Base-by-base conservation (phyloP, 2,888 invertebrate species). In the Drosophila paucipuncta region DNA sequence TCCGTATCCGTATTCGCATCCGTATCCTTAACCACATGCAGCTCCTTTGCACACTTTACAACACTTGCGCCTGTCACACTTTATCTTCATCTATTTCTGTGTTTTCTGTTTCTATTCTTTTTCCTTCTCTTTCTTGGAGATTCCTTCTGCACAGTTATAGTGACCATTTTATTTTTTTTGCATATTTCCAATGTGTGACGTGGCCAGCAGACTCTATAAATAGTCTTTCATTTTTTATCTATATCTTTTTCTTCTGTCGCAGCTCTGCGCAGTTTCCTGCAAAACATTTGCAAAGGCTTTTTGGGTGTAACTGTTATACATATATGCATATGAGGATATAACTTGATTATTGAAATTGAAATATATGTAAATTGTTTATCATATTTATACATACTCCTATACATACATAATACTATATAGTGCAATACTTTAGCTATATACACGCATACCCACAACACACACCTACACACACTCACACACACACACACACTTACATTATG, bases 371-470 rank as follows among this genome's bases (percentile, higher is more conserved):
- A 90, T 90, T 85, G 86, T 78, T 85, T 76, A 86, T 75, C 69
- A 64, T 81, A 72, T 79, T 75, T 61, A 78, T 79, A 74, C 31
- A 61, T 67, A 77, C 43, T 63, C 22, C 67, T 63, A 78, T 78
- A 69, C 31, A 58, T 73, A 78, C 47, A 68, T 74, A 66, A 39
- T 62, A 53, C 28, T 82, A 69, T 71, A 70, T 85, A 90, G 90
- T 85, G 91, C 89, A 85, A 90, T 90, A 90, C 82, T 59, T 83
- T 89, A 85, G 84, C 75, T 83, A 60, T 72, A 82, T 68, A 66
- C 33, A 68, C 47, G 60, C 35, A 57, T 33, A 50, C 55, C 47
- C 54, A 37, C 43, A 70, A 59, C 77, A 54, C 31, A 65, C 53
- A 64, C n/a, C 73, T 60, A 73, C 58, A 69, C 60, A 68, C 64